Conservation (phyloP, 2,113 vertebrate genomes). For the Nestor notabilis region DNA sequence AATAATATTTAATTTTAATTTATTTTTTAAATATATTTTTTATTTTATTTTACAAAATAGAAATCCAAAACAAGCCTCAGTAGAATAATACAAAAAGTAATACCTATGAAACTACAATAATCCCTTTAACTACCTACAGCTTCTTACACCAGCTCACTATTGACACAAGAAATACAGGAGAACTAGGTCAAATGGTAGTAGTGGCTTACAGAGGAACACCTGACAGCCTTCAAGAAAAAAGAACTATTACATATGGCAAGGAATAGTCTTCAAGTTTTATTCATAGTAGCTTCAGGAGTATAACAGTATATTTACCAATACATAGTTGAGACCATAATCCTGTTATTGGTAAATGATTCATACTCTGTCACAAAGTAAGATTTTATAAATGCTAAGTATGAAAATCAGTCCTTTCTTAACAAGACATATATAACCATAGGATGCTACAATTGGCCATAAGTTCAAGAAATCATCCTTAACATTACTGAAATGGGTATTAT, state of each 20-base stretch:
- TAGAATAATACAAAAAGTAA: not conserved
- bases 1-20: too few relatives aligned
- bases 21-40: too few relatives aligned
- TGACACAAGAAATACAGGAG: not conserved
- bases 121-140: not conserved
- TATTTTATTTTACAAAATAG: not conserved
- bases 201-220: not conserved
- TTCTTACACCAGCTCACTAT: not conserved
- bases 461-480: not conserved
- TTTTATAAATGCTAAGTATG: not conserved
- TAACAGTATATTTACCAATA: not conserved
- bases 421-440: not conserved
- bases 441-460: not conserved
- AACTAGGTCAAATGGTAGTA: not conserved
- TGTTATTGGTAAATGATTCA: not conserved
- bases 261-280: not conserved
- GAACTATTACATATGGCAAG: not conserved
- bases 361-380: not conserved
- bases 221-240: not conserved
- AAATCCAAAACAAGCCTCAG: not conserved
- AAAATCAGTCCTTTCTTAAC: not conserved
- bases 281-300: not conserved
- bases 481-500: not conserved
- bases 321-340: not conserved
- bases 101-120: not conserved